Percentiles rank a stretch among this genome's conserved stretches.
These are phyloP conservation scores for Erebia palarica DNA, from an alignment of 2,888 invertebrate species.

Conservation along the genomic window DNA sequence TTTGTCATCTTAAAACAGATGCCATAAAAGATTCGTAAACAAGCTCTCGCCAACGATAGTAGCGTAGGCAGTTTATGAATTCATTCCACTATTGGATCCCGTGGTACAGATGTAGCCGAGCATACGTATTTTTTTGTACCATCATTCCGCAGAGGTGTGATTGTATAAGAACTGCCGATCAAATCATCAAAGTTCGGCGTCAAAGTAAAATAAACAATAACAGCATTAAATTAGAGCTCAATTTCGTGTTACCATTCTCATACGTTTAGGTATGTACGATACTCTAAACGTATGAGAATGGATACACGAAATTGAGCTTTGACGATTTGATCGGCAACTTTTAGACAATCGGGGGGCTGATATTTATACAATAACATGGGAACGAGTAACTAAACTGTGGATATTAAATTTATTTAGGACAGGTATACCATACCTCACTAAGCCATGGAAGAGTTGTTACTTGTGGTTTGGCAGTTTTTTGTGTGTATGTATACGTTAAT, in stretches of 20 bases:
- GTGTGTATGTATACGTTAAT: not conserved
- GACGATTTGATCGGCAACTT: too few relatives aligned
- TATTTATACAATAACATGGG: slow-evolving; percentile 23
- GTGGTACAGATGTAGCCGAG: slow-evolving; percentile 43
- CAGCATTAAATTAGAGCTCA: too few relatives aligned
- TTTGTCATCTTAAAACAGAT: not conserved
- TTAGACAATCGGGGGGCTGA: too few relatives aligned
- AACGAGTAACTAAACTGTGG: slow-evolving; percentile 18
- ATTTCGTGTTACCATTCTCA: too few relatives aligned
- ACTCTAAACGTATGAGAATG: too few relatives aligned
- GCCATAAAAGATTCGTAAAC: not conserved
- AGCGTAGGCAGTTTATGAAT: slow-evolving; percentile 25
- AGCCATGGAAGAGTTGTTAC: too few relatives aligned
- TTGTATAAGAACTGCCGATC: too few relatives aligned
- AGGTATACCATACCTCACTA: slow-evolving; percentile 1
- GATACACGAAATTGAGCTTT: too few relatives aligned
- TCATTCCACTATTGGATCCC: slow-evolving; percentile 34
- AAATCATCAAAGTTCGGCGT: too few relatives aligned
- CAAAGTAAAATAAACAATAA: too few relatives aligned
- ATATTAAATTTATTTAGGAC: slow-evolving; percentile 30
- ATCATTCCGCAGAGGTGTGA: slow-evolving; percentile 59
- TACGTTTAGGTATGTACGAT: too few relatives aligned
- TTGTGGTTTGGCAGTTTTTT: too few relatives aligned
- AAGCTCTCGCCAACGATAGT: not conserved
- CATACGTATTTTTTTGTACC: slow-evolving; percentile 55